Base-by-base conservation (phyloP, 2,888 invertebrate species). In the Alsophila aescularia region DNA sequence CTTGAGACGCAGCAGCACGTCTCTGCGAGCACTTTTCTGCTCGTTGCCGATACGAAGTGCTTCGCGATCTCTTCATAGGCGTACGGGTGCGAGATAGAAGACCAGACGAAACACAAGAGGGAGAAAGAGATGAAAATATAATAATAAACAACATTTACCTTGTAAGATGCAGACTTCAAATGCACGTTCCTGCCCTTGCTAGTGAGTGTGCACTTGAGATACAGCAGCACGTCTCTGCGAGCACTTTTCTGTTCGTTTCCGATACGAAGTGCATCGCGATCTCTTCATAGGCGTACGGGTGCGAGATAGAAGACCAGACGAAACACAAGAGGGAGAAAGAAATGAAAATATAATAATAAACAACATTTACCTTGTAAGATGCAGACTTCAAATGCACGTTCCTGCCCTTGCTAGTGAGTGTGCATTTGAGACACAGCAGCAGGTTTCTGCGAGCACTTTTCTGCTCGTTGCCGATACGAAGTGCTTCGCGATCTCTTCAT, bases 321-420 rank as follows among this genome's bases (percentile, higher is more conserved):
- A n/a, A n/a, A n/a, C n/a, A n/a, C n/a, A n/a, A n/a, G n/a, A n/a
- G n/a, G n/a, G n/a, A n/a, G n/a, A n/a, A n/a, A n/a, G n/a, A n/a
- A n/a, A n/a, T n/a, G n/a, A n/a, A n/a, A n/a, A n/a, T n/a, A n/a
- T n/a, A n/a, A n/a, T n/a, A n/a, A n/a, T n/a, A n/a, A n/a, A n/a
- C n/a, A n/a, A n/a, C n/a, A n/a, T 62, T 56, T 86, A 98, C 98
- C 95, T 99, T 99, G 83, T 98, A 98, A 1, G 97, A 94, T 53
- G 98, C 98, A 56, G 98, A 98, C 88, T 99, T 98, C 49, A 99
- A 93, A 85, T 98, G 98, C 66, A 98, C 97, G 81, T 96, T 98
- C 70, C 97, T 93, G n/a, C 99, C 99, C 79, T 98, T 98, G 79
- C 95, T 97, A 13, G 98, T 98, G 47, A 99, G 93, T 0, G 99